A percentile compares a stretch with the other conserved stretches of the same genome.
phyloP scores from a whole-genome alignment of 2,888 invertebrate genomes.

The Ditylenchus weischeri region DNA sequence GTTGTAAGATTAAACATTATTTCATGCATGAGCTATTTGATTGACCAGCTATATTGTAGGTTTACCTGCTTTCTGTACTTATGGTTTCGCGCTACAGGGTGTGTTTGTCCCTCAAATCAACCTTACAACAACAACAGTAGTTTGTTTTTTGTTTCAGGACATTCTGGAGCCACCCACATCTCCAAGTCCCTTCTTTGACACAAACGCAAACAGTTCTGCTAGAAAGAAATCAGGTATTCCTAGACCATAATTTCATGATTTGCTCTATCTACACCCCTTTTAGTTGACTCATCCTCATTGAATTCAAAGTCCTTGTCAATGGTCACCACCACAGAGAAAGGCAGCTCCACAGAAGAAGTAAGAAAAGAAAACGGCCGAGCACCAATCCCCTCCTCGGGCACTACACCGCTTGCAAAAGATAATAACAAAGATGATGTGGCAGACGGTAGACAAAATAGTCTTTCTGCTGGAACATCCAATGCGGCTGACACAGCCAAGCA shows the following conservation, averaged over 20 bases:
- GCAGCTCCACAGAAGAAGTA: neutral
- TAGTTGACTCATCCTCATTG: neutral
- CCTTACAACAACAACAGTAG: neutral
- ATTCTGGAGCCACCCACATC: constrained; percentile 79
- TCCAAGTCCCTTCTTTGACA: constrained; percentile 58
- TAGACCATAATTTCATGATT: neutral
- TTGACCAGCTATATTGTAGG: constrained; percentile 67
- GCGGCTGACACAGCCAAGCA: too few species aligned
- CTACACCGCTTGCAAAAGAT: neutral
- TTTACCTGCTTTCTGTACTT: constrained; percentile 93
- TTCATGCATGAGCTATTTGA: constrained; percentile 73
- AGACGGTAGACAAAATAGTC: neutral
- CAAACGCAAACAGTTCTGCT: constrained; percentile 34
- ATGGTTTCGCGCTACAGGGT: constrained; percentile 97
- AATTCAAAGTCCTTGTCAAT: too few species aligned
- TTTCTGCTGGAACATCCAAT: constrained; percentile 2
- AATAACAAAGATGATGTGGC: neutral
- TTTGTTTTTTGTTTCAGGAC: constrained; percentile 64
- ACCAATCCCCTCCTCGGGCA: neutral
- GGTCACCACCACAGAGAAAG: neutral
- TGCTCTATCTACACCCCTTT: too few species aligned
- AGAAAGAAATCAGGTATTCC: constrained; percentile 28
- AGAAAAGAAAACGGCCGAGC: neutral
- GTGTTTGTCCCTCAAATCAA: neutral
- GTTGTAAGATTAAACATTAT: constrained; percentile 80